Evolutionary conservation across 2,113 vertebrate genomes (phyloP), one percentile per base, ranked within the genome.

Genomic region (Varanus komodoensis): DNA sequence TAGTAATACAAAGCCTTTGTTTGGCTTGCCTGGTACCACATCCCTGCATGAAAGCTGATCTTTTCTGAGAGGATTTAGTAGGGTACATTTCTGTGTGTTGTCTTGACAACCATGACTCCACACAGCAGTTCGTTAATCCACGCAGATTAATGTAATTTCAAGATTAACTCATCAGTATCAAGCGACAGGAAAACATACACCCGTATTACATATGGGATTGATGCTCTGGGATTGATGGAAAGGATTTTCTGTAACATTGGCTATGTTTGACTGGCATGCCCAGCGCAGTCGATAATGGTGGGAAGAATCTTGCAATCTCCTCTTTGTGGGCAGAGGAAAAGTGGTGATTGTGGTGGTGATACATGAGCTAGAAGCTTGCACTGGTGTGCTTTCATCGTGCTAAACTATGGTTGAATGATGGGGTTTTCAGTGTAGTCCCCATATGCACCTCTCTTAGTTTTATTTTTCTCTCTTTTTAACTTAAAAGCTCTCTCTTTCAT

Each of bases 31-130:
- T 87, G 23, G 61, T 86, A 69, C 57, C 86, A 82, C 71, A 75
- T 92, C 69, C 29, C 38, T 90, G 50, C 64, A 32, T 1, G 25
- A 84, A 91, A 77, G 85, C 14, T 32, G 54, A 89, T 87, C 67
- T 91, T n/a, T 61, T 91, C 0, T 0, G 44, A 82, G 38, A 32
- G 75, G 86, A 92, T 95, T 44, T 92, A 95, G 27, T 67, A 52
- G 52, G 48, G 87, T 94, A 64, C 86, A 86, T 94, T 95, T 95
- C 86, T 94, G 12, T 68, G 90, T 27, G 91, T 95, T 94, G 93
- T 89, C 91, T 38, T 91, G 90, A 88, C 82, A 92, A n/a, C 91
- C 23, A 23, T 92, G 93, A 93, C 92, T 94, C 94, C 74, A 64
- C 81, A 81, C 29, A 87, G 75, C 0, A 0, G 21, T 77, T 61